A percentile compares a stretch with the other conserved stretches of the same genome.
These are phyloP conservation scores for Bruchidius siliquastri DNA, from an alignment of 2,888 invertebrate genomes.

Conservation along the genomic window DNA sequence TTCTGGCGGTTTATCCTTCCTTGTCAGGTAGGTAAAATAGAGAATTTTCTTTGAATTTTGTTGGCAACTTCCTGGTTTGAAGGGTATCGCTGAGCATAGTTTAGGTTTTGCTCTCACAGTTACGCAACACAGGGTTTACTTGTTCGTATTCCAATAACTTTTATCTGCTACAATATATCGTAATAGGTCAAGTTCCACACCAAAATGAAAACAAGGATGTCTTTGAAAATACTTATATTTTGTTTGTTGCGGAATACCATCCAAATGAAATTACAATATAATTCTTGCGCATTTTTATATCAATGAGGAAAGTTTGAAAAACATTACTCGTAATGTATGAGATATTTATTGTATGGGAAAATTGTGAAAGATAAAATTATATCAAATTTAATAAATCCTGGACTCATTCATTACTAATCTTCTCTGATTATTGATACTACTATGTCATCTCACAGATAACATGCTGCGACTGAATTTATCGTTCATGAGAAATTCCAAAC, in stretches of 20 bases:
- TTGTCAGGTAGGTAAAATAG: background rate
- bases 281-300: too few relatives aligned
- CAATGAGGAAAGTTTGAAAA: too few relatives aligned
- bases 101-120: background rate
- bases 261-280: too few relatives aligned
- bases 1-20: background rate
- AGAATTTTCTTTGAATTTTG: background rate
- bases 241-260: background rate
- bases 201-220: background rate
- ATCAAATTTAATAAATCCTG: too few relatives aligned
- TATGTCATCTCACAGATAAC: too few relatives aligned
- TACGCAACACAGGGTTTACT: background rate
- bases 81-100: background rate
- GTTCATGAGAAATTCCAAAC: background rate
- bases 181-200: background rate
- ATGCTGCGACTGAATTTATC: too few relatives aligned
- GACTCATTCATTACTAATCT: too few relatives aligned
- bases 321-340: too few relatives aligned
- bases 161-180: background rate
- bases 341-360: too few relatives aligned
- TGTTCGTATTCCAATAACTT: background rate
- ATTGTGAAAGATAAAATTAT: too few relatives aligned
- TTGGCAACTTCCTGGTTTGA: background rate
- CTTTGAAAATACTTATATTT: background rate
- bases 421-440: too few relatives aligned